A percentile compares a stretch with the other conserved stretches of the same genome.
Evolutionary conservation across 2,113 vertebrate genomes (phyloP).

Genomic region (Perca schrenkii): DNA sequence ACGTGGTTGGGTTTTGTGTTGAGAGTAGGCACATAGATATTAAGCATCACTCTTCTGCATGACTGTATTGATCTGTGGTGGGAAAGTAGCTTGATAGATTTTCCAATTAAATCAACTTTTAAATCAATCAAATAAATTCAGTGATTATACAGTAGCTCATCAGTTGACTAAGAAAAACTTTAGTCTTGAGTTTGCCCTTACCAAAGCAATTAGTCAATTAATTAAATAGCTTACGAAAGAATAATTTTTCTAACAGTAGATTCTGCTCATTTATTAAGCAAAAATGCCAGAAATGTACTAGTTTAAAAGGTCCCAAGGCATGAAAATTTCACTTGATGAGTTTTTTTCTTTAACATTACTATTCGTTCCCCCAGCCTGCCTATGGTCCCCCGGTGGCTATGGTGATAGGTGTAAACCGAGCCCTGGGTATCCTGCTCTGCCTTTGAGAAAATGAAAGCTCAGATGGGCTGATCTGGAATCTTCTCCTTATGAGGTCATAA

Average conservation of each 20-base stretch:
- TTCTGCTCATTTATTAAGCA: not conserved
- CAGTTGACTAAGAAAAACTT: not conserved
- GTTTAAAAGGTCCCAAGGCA: not conserved
- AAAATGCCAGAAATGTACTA: not conserved
- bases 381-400: no score
- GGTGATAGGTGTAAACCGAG: no score
- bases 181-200: not conserved
- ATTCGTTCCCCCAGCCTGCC: no score
- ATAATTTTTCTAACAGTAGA: not conserved
- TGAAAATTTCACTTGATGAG: no score
- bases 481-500: no score
- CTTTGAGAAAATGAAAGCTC: no score
- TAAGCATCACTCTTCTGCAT: not conserved
- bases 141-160: not conserved
- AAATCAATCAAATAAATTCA: no score
- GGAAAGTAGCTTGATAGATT: not conserved
- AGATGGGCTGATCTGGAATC: no score
- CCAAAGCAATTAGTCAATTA: not conserved
- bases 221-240: not conserved
- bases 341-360: no score
- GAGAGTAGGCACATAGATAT: not conserved
- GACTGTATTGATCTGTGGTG: conserved; percentile 12
- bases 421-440: no score
- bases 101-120: not conserved
- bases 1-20: not conserved